Conservation (phyloP, 2,113 vertebrate genomes). For the Aphyosemion australe region DNA sequence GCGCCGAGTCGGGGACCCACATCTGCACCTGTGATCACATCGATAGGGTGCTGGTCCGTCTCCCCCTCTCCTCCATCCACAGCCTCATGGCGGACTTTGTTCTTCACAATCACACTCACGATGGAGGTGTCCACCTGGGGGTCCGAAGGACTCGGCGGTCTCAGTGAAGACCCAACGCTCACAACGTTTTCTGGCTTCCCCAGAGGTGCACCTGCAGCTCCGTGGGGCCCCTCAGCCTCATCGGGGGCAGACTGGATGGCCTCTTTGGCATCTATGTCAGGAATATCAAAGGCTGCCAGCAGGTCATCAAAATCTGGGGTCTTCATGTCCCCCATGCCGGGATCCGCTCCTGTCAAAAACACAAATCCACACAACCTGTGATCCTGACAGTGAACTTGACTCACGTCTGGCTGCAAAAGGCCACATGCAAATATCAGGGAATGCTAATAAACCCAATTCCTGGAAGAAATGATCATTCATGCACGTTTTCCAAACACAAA, state of each 20-base stretch:
- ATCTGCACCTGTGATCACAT: conserved; percentile 63
- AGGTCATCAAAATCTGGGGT: conserved; percentile 96
- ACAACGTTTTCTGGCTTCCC: conserved; percentile 67
- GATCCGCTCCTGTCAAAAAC: conserved; percentile 68
- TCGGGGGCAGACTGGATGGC: conserved; percentile 90
- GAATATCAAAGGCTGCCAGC: conserved; percentile 94
- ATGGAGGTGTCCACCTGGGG: conserved; percentile 81
- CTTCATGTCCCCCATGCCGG: conserved; percentile 96
- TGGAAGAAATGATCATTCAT: neutral
- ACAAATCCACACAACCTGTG: conserved; percentile 7
- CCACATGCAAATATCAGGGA: neutral
- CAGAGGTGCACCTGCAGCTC: conserved; percentile 62
- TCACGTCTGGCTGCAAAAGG: neutral
- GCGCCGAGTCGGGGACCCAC: conserved; percentile 65
- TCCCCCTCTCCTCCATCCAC: conserved; percentile 71
- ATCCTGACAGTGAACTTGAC: conserved; percentile 15
- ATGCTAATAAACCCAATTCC: neutral
- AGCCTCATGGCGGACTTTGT: conserved; percentile 87
- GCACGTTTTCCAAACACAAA: neutral
- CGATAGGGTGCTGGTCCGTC: conserved; percentile 66
- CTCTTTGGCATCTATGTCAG: conserved; percentile 93
- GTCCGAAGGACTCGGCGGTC: conserved; percentile 67
- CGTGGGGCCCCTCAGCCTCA: conserved; percentile 78
- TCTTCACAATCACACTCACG: conserved; percentile 95
- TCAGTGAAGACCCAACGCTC: conserved; percentile 72